phyloP scores from a whole-genome alignment of 2,113 vertebrate species.

The Theristicus caerulescens region DNA sequence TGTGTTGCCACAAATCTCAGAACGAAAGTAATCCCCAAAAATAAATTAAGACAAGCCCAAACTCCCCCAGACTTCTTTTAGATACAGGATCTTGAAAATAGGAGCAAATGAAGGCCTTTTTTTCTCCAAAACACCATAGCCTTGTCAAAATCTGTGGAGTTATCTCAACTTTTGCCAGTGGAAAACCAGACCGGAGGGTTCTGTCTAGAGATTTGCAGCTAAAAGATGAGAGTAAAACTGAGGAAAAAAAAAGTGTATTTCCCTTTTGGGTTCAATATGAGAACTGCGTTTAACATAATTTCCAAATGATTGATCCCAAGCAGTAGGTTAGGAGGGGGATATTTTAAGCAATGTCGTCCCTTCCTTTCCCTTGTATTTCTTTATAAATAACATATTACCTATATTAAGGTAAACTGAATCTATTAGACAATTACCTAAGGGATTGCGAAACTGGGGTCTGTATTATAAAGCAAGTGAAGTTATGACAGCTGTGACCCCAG shows the following conservation, averaged over 20 bases:
- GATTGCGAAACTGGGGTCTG: slow-evolving; percentile 51
- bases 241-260: background rate
- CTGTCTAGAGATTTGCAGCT: background rate
- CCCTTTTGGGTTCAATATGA: background rate
- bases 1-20: background rate
- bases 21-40: background rate
- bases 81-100: background rate
- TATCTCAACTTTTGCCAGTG: background rate
- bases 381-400: slow-evolving; percentile 49
- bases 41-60: background rate
- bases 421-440: slow-evolving; percentile 72
- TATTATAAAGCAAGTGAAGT: slow-evolving; percentile 76
- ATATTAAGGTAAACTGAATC: slow-evolving; percentile 69
- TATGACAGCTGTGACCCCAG: slow-evolving; percentile 79
- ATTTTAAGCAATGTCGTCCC: background rate
- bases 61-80: background rate
- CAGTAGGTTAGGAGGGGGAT: background rate
- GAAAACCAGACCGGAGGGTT: background rate
- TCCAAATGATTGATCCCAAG: background rate
- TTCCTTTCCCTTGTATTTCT: background rate
- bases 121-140: background rate
- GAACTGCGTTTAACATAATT: background rate
- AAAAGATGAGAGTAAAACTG: background rate
- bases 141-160: background rate
- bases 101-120: background rate